A percentile compares a stretch with the other conserved stretches of the same genome.
These are phyloP conservation scores for Myopa tessellatipennis DNA, from an alignment of 2,888 invertebrate genomes.

Conservation along the genomic window DNA sequence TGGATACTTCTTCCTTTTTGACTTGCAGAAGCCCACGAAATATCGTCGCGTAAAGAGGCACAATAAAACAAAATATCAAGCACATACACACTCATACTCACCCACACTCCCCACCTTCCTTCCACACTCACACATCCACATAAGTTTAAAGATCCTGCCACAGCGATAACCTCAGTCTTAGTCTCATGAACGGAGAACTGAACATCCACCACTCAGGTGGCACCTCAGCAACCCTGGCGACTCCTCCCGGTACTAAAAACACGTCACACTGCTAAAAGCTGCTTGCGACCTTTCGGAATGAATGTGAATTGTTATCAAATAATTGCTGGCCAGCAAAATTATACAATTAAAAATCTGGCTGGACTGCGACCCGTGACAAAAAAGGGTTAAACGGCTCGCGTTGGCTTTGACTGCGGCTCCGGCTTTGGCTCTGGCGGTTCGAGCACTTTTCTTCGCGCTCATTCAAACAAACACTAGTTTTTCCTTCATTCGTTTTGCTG, in stretches of 20 bases:
- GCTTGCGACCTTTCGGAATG: not conserved
- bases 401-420: not conserved
- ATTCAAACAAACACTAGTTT: conserved; percentile 17
- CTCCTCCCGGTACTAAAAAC: not conserved
- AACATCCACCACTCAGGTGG: not conserved
- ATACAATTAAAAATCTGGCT: conserved; percentile 64
- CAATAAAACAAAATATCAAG: too few relatives aligned
- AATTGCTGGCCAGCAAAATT: conserved; percentile 65
- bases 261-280: not conserved
- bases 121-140: conserved; percentile 6
- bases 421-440: not conserved
- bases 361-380: conserved; percentile 40
- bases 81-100: too few relatives aligned
- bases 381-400: conserved; percentile 47
- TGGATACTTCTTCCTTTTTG: not conserved
- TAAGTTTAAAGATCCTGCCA: conserved; percentile 33
- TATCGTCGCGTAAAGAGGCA: too few relatives aligned
- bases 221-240: conserved; percentile 8
- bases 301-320: conserved; percentile 66
- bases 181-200: conserved; percentile 30
- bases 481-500: conserved; percentile 36
- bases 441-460: conserved; percentile 13
- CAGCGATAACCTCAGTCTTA: conserved; percentile 23
- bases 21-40: too few relatives aligned
- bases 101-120: not conserved